Base-by-base conservation (phyloP, 2,113 vertebrate genomes). In the Pseudorhombus dupliciocellatus region DNA sequence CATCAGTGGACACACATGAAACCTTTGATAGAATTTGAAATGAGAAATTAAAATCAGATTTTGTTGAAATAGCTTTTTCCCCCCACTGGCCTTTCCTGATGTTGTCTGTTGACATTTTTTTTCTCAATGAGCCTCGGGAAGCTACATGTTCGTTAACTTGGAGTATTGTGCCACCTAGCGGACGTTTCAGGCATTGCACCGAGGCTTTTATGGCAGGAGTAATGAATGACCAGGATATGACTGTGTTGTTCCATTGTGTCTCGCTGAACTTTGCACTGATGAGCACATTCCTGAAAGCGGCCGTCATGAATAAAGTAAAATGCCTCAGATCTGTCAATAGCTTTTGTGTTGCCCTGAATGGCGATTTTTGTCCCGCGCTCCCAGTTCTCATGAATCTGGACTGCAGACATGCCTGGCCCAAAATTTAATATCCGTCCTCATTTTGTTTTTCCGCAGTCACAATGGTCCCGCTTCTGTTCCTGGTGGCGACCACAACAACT, bases 381-480 rank as follows among this genome's bases (percentile, higher is more conserved):
- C 31, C 28, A 25, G 37, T 75, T 68, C 53, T 18, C 87, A 73
- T 68, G 72, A 74, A 53, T 76, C 66, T 42, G 26, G 12, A 76
- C 54, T 75, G 71, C 72, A 75, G 34, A 76, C 76, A 80, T 78
- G 83, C 63, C 79, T 73, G 75, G 16, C 50, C 1, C 72, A 75
- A 80, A 87, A 90, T 85, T 73, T 66, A 89, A 92, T 90, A 80
- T 88, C 84, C 78, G 21, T 60, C 51, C 75, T 73, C 31, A 66
- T 83, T 79, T 73, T 87, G 65, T 88, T 77, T 89, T 77, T 76
- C 52, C 69, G 79, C 85, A 94, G 94, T 75, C 89, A 93, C 85
- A 90, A 94, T 94, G 93, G 85, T 93, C 77, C 92, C 82, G 42
- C 84, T 94, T 88, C 79, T 94, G 78, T 89, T 93, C 81, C 56